Evolutionary conservation across 1,140 invertebrate genomes (phyloP), one percentile per base, ranked within the genome.

Genomic region (Brachionus calyciflorus): DNA sequence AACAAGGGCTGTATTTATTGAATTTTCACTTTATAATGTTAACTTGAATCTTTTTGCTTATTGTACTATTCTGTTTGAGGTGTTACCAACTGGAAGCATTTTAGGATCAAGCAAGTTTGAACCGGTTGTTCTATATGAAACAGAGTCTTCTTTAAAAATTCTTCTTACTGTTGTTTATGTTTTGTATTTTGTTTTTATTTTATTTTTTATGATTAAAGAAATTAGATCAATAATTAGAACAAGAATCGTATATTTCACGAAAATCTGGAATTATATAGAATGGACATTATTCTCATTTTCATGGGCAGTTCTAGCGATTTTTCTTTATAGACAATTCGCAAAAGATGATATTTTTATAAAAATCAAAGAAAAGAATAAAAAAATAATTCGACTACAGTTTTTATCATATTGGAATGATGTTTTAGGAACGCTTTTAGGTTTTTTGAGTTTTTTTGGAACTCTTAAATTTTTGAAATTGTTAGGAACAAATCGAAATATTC

Each of bases 31-130:
- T 5, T 57, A 57, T 26, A 57, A 57, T n/a, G 9, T 28, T 4
- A 57, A 57, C 30, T 57, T 57, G 53, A 53, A 89, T 77, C 79
- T 89, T n/a, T 88, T 88, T 78, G 84, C 83, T 6, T 83, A 87
- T 0, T 81, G 82, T 6, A 86, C 84, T n/a, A 81, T 88, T 19
- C 77, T 88, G 6, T 83, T 83, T 5, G 88, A 89, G 80, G 85
- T 87, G 78, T 76, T 85, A 26, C 84, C 85, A 4, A 86, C 83
- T 51, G 87, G 87, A 3, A 87, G 26, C 21, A 53, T 75, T 12
- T 2, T 75, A 9, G 41, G 21, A 10, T 14, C 26, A n/a, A 21
- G 1, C n/a, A 5, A 24, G 3, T 53, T 75, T 41, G 24, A 55
- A 12, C 30, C 46, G 14, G 7, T 75, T 24, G 12, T 57, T 57